Evolutionary conservation across 1,140 invertebrate species (phyloP).

Genomic region (Macrosteles quadrilineatus): DNA sequence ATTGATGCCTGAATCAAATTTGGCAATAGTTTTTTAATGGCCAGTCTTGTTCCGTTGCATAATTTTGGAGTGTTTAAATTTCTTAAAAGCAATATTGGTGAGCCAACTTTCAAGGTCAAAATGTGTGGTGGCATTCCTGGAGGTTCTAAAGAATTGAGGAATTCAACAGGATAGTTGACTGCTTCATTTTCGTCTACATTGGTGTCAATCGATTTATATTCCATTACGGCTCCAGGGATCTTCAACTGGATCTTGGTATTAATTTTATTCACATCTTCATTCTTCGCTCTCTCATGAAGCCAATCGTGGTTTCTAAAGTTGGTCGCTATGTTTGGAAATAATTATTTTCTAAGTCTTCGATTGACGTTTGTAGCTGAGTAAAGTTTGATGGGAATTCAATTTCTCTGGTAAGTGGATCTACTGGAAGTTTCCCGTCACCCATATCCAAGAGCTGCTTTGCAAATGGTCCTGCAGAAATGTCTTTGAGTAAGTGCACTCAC

Average conservation of each 20-base stretch:
- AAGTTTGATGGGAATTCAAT: not conserved
- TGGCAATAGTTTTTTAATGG: too few relatives aligned
- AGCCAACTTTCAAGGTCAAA: constrained; percentile 48
- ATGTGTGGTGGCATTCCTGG: constrained; percentile 47
- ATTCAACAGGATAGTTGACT: constrained; percentile 49
- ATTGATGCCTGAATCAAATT: constrained; percentile 44
- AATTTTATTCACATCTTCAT: constrained; percentile 45
- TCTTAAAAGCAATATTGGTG: constrained; percentile 49
- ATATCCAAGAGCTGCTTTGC: constrained; percentile 17
- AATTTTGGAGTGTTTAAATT: constrained; percentile 48
- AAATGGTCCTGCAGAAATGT: not conserved
- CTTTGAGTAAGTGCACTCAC: not conserved
- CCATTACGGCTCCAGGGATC: constrained; percentile 33
- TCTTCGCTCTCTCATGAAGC: not conserved
- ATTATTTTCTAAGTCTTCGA: not conserved
- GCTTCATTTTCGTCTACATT: constrained; percentile 43
- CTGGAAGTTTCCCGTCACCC: constrained; percentile 33
- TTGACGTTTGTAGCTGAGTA: not conserved
- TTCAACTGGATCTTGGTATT: constrained; percentile 40
- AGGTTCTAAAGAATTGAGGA: constrained; percentile 46
- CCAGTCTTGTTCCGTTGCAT: constrained; percentile 52
- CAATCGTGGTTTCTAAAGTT: not conserved
- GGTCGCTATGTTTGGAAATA: not conserved
- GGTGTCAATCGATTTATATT: constrained; percentile 46
- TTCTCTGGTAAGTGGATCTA: too few relatives aligned